Percentiles rank a stretch among this genome's conserved stretches.
Conservation (phyloP, 2,888 invertebrate genomes). For the Hedychridium roseum region DNA sequence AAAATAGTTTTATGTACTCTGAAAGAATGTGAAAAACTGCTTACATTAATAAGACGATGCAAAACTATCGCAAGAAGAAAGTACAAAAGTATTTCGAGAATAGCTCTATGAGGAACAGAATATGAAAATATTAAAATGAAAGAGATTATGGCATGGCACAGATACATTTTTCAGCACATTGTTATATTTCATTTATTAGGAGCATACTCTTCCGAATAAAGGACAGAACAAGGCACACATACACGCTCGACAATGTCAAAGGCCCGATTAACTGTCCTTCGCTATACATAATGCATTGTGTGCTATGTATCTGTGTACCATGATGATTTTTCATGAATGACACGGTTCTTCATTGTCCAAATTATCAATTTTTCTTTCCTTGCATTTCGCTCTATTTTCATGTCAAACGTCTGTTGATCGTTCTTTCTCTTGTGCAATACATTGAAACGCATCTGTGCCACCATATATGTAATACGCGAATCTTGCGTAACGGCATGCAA, state of each 20-base stretch:
- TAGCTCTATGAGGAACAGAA: slow-evolving; percentile 26
- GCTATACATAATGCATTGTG: slow-evolving; percentile 38
- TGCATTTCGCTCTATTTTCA: slow-evolving; percentile 56
- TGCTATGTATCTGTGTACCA: slow-evolving; percentile 60
- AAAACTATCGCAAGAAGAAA: slow-evolving; percentile 38
- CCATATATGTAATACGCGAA: slow-evolving; percentile 43
- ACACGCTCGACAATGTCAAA: slow-evolving; percentile 37
- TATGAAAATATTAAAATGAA: slow-evolving; percentile 31
- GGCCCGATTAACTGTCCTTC: slow-evolving; percentile 26
- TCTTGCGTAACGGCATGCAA: slow-evolving; percentile 40
- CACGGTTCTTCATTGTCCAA: slow-evolving; percentile 27
- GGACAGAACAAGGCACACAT: slow-evolving; percentile 45
- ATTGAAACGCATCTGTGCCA: slow-evolving; percentile 60
- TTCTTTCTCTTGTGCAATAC: slow-evolving; percentile 52
- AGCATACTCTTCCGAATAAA: slow-evolving; percentile 12
- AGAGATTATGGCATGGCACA: slow-evolving; percentile 55
- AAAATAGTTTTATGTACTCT: no score
- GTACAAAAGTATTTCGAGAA: slow-evolving; percentile 22
- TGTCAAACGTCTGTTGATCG: slow-evolving; percentile 57
- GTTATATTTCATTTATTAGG: slow-evolving; percentile 15
- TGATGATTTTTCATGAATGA: slow-evolving; percentile 43
- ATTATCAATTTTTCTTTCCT: slow-evolving; percentile 32
- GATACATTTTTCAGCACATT: slow-evolving; percentile 58
- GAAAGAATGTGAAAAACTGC: no score
- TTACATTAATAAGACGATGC: slow-evolving; percentile 23